These are phyloP conservation scores for Dichetophora obliterata DNA, from an alignment of 2,888 invertebrate genomes.

Conservation along the genomic window DNA sequence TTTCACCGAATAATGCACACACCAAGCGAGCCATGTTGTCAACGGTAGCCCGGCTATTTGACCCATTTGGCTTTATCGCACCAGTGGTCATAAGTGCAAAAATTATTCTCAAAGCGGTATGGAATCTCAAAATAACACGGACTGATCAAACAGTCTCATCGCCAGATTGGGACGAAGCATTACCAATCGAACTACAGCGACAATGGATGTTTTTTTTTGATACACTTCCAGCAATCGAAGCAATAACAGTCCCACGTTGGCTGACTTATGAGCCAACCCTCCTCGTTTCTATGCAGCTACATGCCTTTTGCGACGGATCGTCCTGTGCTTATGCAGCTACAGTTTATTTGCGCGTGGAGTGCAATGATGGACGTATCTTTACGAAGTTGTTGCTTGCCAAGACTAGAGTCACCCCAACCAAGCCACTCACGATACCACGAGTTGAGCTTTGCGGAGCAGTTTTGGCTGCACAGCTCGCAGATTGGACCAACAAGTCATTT, in stretches of 20 bases:
- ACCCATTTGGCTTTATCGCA: slow-evolving; percentile 5
- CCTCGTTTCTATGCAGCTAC: slow-evolving; percentile 9
- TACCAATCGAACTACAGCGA: not conserved
- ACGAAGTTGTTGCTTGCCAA: slow-evolving; percentile 7
- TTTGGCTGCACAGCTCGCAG: not conserved
- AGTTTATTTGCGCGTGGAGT: slow-evolving; percentile 22
- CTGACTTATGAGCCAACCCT: not conserved
- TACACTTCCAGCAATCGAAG: slow-evolving; percentile 16
- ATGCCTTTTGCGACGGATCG: slow-evolving; percentile 37
- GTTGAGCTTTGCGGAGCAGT: slow-evolving; percentile 35
- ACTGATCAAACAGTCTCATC: not conserved
- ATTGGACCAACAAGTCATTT: not conserved
- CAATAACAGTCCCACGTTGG: slow-evolving; percentile 33
- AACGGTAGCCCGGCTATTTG: not conserved
- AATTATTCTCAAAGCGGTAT: not conserved
- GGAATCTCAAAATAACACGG: not conserved
- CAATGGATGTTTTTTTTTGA: slow-evolving; percentile 20
- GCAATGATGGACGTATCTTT: not conserved
- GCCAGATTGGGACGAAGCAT: slow-evolving; percentile 1
- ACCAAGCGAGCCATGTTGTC: slow-evolving; percentile 18
- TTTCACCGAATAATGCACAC: not conserved
- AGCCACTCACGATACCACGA: slow-evolving; percentile 24
- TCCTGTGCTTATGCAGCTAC: slow-evolving; percentile 5
- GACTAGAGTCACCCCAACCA: slow-evolving; percentile 23
- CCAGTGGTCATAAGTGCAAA: slow-evolving; percentile 1